Conservation (phyloP, 92 coral and sea anemone genomes). For the Scolanthus callimorphus region DNA sequence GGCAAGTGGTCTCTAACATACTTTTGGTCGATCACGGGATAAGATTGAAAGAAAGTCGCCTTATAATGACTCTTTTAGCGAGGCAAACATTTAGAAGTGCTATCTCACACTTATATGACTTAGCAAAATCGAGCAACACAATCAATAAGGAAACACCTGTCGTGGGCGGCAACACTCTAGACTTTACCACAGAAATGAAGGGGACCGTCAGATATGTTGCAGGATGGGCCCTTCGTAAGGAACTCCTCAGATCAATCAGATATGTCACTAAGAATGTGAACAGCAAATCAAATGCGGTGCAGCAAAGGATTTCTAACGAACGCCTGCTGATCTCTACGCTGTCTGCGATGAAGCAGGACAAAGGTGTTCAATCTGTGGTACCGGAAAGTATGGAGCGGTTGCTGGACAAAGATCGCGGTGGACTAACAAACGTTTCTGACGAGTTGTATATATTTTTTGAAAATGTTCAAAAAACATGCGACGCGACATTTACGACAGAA, state of each 20-base stretch:
- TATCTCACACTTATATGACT: too few relatives aligned
- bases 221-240: conserved; percentile 3
- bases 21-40: too few relatives aligned
- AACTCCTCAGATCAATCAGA: conserved; percentile 1
- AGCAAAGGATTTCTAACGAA: background rate
- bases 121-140: too few relatives aligned
- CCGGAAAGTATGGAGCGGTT: background rate
- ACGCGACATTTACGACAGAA: background rate
- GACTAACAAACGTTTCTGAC: conserved; percentile 27
- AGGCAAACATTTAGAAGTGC: too few relatives aligned
- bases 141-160: too few relatives aligned
- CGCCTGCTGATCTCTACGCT: background rate
- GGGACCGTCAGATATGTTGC: conserved; percentile 9
- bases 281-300: background rate
- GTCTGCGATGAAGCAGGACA: background rate
- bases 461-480: conserved; percentile 10
- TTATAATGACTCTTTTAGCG: too few relatives aligned
- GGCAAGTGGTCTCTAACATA: too few relatives aligned
- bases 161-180: too few relatives aligned
- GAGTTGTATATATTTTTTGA: conserved; percentile 8
- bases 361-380: background rate
- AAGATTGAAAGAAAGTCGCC: too few relatives aligned
- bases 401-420: conserved; percentile 24
- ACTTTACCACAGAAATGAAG: conserved; percentile 6
- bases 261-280: background rate